These are phyloP conservation scores for Vireo altiloquus DNA, from an alignment of 2,113 vertebrate genomes.

Conservation along the genomic window DNA sequence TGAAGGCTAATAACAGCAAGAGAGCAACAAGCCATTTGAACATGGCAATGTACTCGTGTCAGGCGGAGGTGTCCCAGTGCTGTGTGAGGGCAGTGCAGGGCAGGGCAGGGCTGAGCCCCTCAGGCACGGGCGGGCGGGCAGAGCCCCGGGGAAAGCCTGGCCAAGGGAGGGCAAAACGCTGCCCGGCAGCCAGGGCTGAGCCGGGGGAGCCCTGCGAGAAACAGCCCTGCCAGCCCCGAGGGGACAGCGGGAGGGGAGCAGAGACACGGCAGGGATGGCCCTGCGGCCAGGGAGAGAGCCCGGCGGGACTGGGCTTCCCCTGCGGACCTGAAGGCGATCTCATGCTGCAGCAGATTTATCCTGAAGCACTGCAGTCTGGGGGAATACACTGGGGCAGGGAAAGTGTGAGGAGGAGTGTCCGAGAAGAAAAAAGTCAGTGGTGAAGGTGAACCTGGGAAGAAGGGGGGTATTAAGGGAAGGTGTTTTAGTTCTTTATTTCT, in stretches of 20 bases:
- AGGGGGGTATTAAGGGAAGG: accelerated
- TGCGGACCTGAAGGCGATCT: not conserved
- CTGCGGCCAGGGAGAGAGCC: accelerated
- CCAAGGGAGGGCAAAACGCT: not conserved
- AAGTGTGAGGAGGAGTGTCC: not conserved
- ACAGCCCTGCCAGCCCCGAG: not conserved
- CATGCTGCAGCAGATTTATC: not conserved
- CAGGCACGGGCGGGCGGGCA: not conserved
- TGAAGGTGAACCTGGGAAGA: not conserved
- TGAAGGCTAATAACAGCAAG: not conserved
- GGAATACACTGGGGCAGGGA: no score
- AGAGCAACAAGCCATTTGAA: not conserved
- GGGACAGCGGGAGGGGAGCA: not conserved
- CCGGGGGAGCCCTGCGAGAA: not conserved
- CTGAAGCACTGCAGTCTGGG: no score
- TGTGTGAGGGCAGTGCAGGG: no score
- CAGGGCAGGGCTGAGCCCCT: not conserved
- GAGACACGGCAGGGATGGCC: not conserved
- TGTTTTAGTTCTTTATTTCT: not conserved
- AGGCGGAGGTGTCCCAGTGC: not conserved
- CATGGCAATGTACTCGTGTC: no score
- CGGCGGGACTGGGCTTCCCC: accelerated
- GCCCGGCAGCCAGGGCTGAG: not conserved
- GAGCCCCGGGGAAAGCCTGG: not conserved
- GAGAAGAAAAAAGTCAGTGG: not conserved